Evolutionary conservation across 2,113 vertebrate genomes (phyloP).

Genomic region (Parotia lawesii): DNA sequence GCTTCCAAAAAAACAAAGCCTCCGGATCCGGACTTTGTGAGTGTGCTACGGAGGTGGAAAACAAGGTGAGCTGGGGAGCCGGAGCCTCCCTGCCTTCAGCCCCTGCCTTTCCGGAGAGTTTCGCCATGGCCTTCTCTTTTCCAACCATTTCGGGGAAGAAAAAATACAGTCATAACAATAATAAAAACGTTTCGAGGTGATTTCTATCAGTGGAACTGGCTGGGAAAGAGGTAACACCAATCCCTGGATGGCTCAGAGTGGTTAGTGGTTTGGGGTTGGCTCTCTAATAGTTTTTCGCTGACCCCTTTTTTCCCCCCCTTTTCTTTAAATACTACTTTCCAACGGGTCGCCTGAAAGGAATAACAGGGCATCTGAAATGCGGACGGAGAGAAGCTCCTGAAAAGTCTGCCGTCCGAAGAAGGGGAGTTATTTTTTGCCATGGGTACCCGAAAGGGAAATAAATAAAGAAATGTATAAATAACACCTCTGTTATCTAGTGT

Average conservation of each 20-base stretch:
- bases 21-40: not conserved
- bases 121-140: not conserved
- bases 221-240: not conserved
- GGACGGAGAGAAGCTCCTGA: not conserved
- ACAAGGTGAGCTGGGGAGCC: not conserved
- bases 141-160: not conserved
- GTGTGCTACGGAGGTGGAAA: not conserved
- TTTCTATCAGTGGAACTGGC: not conserved
- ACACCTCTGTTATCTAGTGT: conserved; percentile 23
- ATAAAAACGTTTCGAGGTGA: not conserved
- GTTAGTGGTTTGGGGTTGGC: not conserved
- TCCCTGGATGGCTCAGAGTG: not conserved
- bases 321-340: not conserved
- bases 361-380: not conserved
- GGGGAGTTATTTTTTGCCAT: not conserved
- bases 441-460: conserved; percentile 10
- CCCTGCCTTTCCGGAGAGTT: not conserved
- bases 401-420: not conserved
- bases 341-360: not conserved
- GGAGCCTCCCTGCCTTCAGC: not conserved
- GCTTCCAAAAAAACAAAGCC: conserved; percentile 23
- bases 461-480: conserved; percentile 22
- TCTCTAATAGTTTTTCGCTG: not conserved
- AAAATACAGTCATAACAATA: not conserved
- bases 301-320: not conserved